These are phyloP conservation scores for Drosophila guanche DNA, from an alignment of 1,140 invertebrate species.

Conservation along the genomic window DNA sequence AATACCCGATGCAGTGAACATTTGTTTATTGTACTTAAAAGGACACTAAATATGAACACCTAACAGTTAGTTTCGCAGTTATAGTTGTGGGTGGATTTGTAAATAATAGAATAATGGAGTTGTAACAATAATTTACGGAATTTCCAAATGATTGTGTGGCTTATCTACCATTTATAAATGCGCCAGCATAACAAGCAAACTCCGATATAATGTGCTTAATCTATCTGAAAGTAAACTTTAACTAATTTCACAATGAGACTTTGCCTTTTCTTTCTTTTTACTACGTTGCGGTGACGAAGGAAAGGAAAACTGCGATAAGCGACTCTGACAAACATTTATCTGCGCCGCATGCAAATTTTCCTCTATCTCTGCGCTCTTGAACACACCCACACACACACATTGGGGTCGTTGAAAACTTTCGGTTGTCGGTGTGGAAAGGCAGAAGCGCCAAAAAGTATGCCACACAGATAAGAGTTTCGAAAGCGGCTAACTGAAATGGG, in stretches of 20 bases:
- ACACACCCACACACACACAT: slow-evolving; percentile 15
- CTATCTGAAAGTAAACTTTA: slow-evolving; percentile 16
- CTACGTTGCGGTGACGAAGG: background rate
- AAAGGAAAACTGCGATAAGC: slow-evolving; percentile 49
- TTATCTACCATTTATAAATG: background rate
- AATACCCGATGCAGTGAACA: slow-evolving; percentile 35
- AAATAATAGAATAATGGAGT: slow-evolving; percentile 24
- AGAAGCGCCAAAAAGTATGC: slow-evolving; percentile 55
- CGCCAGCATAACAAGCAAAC: background rate
- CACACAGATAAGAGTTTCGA: slow-evolving; percentile 62
- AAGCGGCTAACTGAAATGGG: slow-evolving; percentile 47
- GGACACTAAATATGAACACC: slow-evolving; percentile 53
- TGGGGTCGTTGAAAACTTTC: slow-evolving; percentile 38
- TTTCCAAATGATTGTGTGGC: background rate
- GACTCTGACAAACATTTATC: slow-evolving; percentile 60
- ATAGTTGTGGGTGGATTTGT: background rate
- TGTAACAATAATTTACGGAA: background rate
- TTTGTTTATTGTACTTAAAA: slow-evolving; percentile 71
- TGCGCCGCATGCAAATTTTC: slow-evolving; percentile 58
- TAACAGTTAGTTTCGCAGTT: slow-evolving; percentile 7
- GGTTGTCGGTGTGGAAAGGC: slow-evolving; percentile 53
- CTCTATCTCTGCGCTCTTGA: background rate
- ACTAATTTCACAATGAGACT: slow-evolving; percentile 36
- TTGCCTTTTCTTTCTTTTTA: slow-evolving; percentile 4
- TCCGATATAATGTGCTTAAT: slow-evolving; percentile 19